phyloP scores from a whole-genome alignment of 2,797 vertebrate species.

The Falco biarmicus region DNA sequence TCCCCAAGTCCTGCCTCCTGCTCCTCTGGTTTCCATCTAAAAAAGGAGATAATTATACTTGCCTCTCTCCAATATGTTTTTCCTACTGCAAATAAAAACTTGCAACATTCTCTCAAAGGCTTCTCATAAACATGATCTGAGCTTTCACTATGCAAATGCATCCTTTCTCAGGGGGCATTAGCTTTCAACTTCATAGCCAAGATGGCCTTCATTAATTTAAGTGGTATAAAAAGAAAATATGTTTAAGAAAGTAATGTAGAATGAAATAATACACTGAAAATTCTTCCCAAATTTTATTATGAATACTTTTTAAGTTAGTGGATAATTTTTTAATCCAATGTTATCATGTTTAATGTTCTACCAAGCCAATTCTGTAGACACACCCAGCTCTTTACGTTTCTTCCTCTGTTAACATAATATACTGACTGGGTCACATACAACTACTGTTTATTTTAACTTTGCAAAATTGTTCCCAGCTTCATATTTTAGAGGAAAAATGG shows the following conservation, averaged over 20 bases:
- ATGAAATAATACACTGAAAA: not conserved
- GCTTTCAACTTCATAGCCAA: not conserved
- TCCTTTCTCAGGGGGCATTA: not conserved
- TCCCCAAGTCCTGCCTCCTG: not conserved
- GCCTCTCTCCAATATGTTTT: not conserved
- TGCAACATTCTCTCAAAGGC: not conserved
- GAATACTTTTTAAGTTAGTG: not conserved
- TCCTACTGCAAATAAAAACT: conserved; percentile 47
- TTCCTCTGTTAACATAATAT: conserved; percentile 27
- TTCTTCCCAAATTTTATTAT: not conserved
- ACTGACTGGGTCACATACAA: conserved; percentile 31
- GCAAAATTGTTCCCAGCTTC: conserved; percentile 62
- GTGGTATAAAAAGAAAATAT: not conserved
- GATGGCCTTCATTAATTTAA: not conserved
- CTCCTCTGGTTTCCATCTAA: conserved; percentile 43
- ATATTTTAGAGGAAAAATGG: conserved; percentile 51
- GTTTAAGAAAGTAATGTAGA: not conserved
- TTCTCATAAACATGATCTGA: not conserved
- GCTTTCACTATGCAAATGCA: not conserved
- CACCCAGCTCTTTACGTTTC: not conserved
- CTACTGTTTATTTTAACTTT: conserved; percentile 71
- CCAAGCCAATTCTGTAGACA: not conserved
- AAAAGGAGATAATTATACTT: conserved; percentile 47
- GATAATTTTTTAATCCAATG: conserved; percentile 5
- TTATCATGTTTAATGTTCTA: not conserved